A percentile compares a stretch with the other conserved stretches of the same genome.
Conservation (phyloP, 2,888 invertebrate genomes). For the Latrodectus hesperus region DNA sequence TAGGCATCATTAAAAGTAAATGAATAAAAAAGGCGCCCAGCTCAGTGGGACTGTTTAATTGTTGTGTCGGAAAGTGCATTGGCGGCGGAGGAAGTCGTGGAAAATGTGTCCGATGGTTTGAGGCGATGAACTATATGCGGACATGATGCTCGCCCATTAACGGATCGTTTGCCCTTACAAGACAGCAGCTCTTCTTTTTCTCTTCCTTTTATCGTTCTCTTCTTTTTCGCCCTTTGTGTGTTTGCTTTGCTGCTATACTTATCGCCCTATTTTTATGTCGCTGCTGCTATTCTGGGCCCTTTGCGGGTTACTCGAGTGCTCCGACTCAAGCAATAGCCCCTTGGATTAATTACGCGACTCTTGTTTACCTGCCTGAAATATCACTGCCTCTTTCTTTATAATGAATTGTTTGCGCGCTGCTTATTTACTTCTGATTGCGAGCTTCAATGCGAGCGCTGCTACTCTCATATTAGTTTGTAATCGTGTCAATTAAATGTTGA, state of each 20-base stretch:
- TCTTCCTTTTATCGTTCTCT: slow-evolving; percentile 40
- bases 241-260: slow-evolving; percentile 62
- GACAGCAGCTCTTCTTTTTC: slow-evolving; percentile 14
- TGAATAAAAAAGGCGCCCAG: no score
- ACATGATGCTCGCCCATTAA: slow-evolving; percentile 66
- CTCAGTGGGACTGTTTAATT: no score
- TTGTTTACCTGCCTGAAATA: not conserved
- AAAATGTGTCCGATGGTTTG: slow-evolving; percentile 61
- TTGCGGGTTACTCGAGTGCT: not conserved
- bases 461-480: no score
- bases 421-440: no score
- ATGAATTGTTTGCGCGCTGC: no score
- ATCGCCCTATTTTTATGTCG: slow-evolving; percentile 39
- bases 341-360: no score
- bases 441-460: no score
- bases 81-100: slow-evolving; percentile 9
- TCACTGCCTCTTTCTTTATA: not conserved
- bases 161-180: slow-evolving; percentile 66
- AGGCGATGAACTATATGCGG: slow-evolving; percentile 53
- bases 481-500: no score
- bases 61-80: not conserved
- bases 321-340: no score
- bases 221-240: slow-evolving; percentile 51
- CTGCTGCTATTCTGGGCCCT: slow-evolving; percentile 3
- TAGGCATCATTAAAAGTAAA: no score